Conservation (phyloP, 2,797 vertebrate genomes). For the Eurystomus glaucurus region DNA sequence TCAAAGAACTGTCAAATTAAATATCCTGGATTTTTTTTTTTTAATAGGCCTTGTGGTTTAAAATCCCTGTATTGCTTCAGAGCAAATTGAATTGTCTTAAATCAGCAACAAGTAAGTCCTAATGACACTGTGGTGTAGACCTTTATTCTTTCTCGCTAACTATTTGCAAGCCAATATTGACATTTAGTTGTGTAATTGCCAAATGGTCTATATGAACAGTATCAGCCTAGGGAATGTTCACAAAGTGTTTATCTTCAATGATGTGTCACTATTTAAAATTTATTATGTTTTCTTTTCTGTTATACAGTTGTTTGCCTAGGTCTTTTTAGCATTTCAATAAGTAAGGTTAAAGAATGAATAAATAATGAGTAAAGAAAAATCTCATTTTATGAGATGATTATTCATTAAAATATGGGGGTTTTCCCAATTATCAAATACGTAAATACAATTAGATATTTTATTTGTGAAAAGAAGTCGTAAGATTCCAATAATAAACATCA, state of each 20-base stretch:
- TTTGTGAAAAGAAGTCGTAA: not conserved
- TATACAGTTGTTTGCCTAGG: not conserved
- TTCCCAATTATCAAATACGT: not conserved
- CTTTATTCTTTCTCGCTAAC: not conserved
- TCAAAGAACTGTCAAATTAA: not conserved
- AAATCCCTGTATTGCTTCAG: not conserved
- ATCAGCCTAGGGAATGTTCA: not conserved
- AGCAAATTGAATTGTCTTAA: not conserved
- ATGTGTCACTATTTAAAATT: not conserved
- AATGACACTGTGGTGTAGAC: not conserved
- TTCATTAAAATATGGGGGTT: accelerated
- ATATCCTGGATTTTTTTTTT: not conserved
- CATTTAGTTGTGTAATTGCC: not conserved
- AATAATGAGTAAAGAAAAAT: not conserved
- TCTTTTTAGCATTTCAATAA: not conserved
- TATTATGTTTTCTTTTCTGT: not conserved
- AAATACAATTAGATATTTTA: not conserved
- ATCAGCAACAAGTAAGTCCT: not conserved
- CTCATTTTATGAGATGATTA: not conserved
- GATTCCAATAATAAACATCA: not conserved
- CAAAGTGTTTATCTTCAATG: not conserved
- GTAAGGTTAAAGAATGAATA: not conserved
- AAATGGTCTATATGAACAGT: not conserved
- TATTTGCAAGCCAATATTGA: not conserved
- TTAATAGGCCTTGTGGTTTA: not conserved